These are phyloP conservation scores for Gambusia affinis DNA, from an alignment of 2,113 vertebrate genomes.

Conservation along the genomic window DNA sequence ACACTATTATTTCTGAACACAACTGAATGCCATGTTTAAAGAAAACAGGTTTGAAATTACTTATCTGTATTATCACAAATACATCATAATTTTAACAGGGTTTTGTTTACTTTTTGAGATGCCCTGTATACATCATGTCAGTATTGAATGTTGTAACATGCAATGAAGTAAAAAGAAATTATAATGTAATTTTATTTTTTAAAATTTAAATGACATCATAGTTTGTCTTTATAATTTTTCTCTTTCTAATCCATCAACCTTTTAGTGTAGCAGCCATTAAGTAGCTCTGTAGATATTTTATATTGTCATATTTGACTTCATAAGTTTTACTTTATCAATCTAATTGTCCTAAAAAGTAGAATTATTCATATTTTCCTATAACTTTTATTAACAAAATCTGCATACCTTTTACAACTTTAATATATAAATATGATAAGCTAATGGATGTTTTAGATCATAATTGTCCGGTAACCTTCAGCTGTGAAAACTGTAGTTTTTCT, in stretches of 20 bases:
- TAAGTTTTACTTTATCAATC: not conserved
- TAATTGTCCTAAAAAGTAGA: not conserved
- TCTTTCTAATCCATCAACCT: no score
- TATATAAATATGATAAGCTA: conserved; percentile 15
- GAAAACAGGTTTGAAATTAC: no score
- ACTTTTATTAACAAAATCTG: conserved; percentile 3
- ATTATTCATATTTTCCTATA: not conserved
- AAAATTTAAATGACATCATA: conserved; percentile 7
- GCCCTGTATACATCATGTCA: not conserved
- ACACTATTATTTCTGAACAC: no score
- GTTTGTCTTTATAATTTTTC: not conserved
- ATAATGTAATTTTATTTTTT: no score
- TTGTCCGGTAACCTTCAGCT: conserved; percentile 52
- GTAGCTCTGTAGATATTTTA: no score
- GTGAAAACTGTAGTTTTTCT: not conserved
- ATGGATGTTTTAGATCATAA: conserved; percentile 19
- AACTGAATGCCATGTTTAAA: no score
- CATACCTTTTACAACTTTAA: conserved; percentile 1
- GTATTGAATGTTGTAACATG: conserved; percentile 11
- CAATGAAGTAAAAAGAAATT: conserved; percentile 14
- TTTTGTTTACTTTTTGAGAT: not conserved
- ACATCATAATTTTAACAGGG: no score
- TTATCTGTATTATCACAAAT: no score
- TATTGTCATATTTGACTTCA: no score
- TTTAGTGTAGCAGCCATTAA: no score